phyloP scores from a whole-genome alignment of 1,140 invertebrate species.

The Trichonephila inaurata region DNA sequence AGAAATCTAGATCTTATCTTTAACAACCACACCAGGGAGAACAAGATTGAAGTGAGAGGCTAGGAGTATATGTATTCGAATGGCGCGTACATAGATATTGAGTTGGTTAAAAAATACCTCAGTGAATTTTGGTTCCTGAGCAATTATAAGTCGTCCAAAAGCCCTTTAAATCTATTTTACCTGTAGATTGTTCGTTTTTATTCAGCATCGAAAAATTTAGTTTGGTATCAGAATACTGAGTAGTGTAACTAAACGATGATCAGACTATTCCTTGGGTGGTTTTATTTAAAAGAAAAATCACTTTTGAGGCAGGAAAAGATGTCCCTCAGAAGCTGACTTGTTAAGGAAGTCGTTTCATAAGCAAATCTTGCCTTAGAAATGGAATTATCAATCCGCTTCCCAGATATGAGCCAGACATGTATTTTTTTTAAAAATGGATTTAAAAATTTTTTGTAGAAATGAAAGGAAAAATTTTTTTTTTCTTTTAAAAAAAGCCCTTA shows the following conservation, averaged over 20 bases:
- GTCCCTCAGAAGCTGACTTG: background rate
- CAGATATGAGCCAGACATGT: too few species aligned
- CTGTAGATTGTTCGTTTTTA: background rate
- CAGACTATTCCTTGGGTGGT: background rate
- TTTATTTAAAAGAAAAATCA: background rate
- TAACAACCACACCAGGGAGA: conserved; percentile 66
- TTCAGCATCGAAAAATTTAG: background rate
- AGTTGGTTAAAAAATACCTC: background rate
- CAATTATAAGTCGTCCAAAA: conserved; percentile 14
- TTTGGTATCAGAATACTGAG: background rate
- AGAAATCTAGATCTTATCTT: conserved; percentile 27
- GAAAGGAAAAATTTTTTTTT: too few species aligned
- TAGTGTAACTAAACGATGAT: background rate
- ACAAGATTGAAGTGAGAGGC: background rate
- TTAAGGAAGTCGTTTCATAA: background rate
- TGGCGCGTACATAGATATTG: background rate
- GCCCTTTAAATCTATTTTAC: background rate
- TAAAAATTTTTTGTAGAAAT: too few species aligned
- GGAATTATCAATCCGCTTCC: too few species aligned
- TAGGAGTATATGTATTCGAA: background rate
- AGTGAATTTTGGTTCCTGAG: conserved; percentile 37
- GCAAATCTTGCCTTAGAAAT: too few species aligned
- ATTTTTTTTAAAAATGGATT: too few species aligned
- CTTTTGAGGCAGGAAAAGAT: background rate
- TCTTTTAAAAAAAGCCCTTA: too few species aligned